Evolutionary conservation across 2,888 invertebrate genomes (phyloP).

Genomic region (Autographa pulchrina): DNA sequence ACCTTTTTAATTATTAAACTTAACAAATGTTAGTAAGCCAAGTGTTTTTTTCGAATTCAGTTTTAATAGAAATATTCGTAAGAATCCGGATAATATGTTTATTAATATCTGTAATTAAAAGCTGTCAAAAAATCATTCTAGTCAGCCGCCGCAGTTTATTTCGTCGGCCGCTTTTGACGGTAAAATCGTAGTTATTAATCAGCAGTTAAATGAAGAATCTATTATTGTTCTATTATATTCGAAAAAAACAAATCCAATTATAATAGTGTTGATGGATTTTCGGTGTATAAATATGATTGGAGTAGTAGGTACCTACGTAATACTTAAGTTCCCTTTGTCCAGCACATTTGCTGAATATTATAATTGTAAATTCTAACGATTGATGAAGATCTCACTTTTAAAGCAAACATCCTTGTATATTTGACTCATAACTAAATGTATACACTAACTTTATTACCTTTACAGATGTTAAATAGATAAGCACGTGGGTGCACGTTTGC

Average conservation of each 20-base stretch:
- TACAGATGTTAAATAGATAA: conserved; percentile 28
- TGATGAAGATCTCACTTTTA: conserved; percentile 1
- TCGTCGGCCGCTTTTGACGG: background rate
- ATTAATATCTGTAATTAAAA: background rate
- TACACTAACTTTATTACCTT: conserved; percentile 16
- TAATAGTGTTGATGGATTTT: too few relatives aligned
- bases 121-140: background rate
- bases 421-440: background rate
- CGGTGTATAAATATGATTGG: too few relatives aligned
- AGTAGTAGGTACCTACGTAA: too few relatives aligned
- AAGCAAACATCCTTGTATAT: conserved; percentile 5
- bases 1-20: too few relatives aligned
- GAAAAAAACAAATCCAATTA: too few relatives aligned
- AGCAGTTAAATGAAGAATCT: background rate
- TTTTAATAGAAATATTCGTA: background rate
- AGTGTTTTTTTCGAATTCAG: background rate
- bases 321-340: too few relatives aligned
- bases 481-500: conserved; percentile 52
- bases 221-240: background rate
- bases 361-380: too few relatives aligned
- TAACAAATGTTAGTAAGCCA: too few relatives aligned
- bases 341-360: too few relatives aligned
- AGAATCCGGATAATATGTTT: too few relatives aligned
- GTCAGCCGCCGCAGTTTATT: background rate
- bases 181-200: background rate